Conservation (phyloP, 1,140 invertebrate genomes). For the Theocolax elegans region DNA sequence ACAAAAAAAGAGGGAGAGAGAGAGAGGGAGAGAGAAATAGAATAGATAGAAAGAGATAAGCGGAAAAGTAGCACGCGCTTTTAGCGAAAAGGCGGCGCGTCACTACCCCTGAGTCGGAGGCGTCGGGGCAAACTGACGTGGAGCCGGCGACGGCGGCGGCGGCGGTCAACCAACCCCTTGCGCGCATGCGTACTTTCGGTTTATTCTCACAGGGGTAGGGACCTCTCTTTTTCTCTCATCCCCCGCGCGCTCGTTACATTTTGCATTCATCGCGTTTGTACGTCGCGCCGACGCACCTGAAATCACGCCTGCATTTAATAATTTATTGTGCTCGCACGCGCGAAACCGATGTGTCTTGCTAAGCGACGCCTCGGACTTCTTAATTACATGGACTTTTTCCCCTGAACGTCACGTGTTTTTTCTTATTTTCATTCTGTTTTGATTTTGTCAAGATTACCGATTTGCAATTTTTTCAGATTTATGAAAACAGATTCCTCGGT, state of each 20-base stretch:
- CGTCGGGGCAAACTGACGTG: conserved; percentile 31
- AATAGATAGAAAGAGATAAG: no score
- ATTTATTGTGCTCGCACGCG: background rate
- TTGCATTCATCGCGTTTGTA: conserved; percentile 30
- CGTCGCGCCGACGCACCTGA: background rate
- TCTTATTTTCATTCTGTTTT: no score
- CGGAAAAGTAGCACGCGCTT: background rate
- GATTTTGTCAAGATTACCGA: no score
- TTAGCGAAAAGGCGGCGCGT: background rate
- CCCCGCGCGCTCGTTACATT: conserved; percentile 24
- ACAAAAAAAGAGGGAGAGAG: no score
- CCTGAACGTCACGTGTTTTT: no score
- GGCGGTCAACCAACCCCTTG: conserved; percentile 11
- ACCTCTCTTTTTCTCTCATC: no score
- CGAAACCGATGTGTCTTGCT: background rate
- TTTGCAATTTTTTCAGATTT: no score
- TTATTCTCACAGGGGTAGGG: no score
- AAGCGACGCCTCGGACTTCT: no score
- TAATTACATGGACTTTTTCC: no score
- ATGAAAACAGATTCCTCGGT: no score
- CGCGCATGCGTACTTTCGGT: conserved; percentile 1
- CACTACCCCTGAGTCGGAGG: conserved; percentile 15
- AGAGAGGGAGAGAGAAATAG: no score
- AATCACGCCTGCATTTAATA: conserved; percentile 16
- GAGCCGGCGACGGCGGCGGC: background rate